Conservation (phyloP, 2,888 invertebrate species). For the Hirtodrosophila cameraria region DNA sequence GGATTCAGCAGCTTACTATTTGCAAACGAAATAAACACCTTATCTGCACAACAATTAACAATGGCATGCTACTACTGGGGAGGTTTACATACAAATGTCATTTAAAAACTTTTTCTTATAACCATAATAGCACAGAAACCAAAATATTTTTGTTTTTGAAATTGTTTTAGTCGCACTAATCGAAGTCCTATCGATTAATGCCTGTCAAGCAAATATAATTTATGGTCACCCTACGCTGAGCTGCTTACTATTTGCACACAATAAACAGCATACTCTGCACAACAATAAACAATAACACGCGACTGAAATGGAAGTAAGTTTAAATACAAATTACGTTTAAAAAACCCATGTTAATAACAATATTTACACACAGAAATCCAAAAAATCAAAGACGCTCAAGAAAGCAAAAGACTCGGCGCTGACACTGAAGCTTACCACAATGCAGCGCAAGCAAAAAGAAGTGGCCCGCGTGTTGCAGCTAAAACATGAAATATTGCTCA, state of each 20-base stretch:
- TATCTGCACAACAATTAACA: too few species aligned
- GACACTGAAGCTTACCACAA: slow-evolving; percentile 41
- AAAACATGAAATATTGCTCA: slow-evolving; percentile 68
- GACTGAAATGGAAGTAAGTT: slow-evolving; percentile 40
- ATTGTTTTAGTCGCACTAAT: too few species aligned
- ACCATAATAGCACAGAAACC: too few species aligned
- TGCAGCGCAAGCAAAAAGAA: slow-evolving; percentile 69
- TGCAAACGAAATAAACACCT: too few species aligned
- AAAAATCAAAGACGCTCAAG: slow-evolving; percentile 58
- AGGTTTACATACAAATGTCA: too few species aligned
- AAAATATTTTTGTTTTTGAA: too few species aligned
- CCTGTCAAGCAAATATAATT: too few species aligned
- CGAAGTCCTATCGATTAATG: too few species aligned
- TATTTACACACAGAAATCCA: slow-evolving; percentile 42
- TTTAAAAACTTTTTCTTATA: too few species aligned
- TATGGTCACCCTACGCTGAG: slow-evolving; percentile 1
- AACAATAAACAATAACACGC: slow-evolving; percentile 35
- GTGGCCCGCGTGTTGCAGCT: slow-evolving; percentile 69
- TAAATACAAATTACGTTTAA: too few species aligned
- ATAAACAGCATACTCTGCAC: not conserved
- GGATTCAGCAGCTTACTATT: too few species aligned
- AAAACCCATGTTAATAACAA: not conserved
- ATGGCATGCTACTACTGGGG: too few species aligned
- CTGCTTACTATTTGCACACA: not conserved
- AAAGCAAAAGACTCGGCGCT: slow-evolving; percentile 55